Evolutionary conservation across 2,888 invertebrate species (phyloP).

Genomic region (Diarsia brunnea): DNA sequence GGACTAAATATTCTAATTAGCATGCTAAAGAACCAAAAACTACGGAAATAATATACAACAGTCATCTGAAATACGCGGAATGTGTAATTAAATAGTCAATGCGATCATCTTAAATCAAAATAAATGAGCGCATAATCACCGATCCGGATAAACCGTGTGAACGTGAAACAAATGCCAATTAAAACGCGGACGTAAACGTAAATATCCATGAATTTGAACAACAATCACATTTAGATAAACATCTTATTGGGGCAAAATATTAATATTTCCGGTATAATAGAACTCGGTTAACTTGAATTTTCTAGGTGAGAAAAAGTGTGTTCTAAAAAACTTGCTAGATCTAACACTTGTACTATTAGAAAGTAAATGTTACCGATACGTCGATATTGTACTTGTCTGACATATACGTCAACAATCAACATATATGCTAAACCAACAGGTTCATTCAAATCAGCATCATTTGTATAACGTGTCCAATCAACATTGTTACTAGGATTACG

Average conservation of each 20-base stretch:
- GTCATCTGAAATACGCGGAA: conserved; percentile 25
- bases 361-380: conserved; percentile 57
- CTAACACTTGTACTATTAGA: conserved; percentile 60
- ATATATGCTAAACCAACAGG: conserved; percentile 38
- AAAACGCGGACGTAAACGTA: conserved; percentile 73
- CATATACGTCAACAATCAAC: conserved; percentile 44
- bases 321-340: conserved; percentile 60
- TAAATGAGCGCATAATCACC: conserved; percentile 47
- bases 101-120: conserved; percentile 39
- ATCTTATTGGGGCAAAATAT: conserved; percentile 58
- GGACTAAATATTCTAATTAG: conserved; percentile 37
- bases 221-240: conserved; percentile 55
- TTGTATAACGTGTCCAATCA: conserved; percentile 60
- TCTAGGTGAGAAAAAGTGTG: conserved; percentile 68
- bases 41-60: conserved; percentile 52
- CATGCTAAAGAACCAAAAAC: conserved; percentile 45
- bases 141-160: conserved; percentile 70
- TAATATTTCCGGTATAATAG: conserved; percentile 57
- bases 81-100: conserved; percentile 22
- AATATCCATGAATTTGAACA: conserved; percentile 64
- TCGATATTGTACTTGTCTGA: conserved; percentile 30
- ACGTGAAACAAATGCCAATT: conserved; percentile 72
- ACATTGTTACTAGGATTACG: conserved; percentile 61
- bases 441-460: conserved; percentile 53
- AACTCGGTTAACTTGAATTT: conserved; percentile 49